These are phyloP conservation scores for Halictus ligatus DNA, from an alignment of 2,888 invertebrate species.

Conservation along the genomic window DNA sequence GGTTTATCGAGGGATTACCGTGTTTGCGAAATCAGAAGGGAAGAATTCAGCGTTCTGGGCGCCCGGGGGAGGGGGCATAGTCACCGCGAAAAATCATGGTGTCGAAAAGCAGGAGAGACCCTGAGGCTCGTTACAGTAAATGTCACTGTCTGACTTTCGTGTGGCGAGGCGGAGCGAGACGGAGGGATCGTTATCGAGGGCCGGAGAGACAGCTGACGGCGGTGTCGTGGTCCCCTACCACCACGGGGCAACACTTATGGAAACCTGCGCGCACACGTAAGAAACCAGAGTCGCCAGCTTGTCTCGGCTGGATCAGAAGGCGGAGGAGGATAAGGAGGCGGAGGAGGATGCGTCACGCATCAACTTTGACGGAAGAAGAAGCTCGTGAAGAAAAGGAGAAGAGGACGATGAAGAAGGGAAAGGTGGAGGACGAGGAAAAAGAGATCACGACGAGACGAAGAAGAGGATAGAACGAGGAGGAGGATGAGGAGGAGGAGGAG, in stretches of 20 bases:
- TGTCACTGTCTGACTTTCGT: constrained; percentile 53
- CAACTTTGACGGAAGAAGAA: constrained; percentile 69
- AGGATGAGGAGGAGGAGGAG: constrained; percentile 37
- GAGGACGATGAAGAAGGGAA: constrained; percentile 26
- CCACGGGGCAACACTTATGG: constrained; percentile 51
- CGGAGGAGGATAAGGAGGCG: constrained; percentile 57
- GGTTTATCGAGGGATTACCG: background rate
- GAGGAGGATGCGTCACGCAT: constrained; percentile 72
- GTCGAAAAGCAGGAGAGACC: constrained; percentile 55
- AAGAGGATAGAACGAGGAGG: constrained; percentile 22
- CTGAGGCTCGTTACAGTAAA: constrained; percentile 57
- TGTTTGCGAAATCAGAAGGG: background rate
- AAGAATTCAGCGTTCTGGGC: background rate
- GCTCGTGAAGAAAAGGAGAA: constrained; percentile 34
- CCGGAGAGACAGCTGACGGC: constrained; percentile 56
- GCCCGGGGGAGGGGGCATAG: background rate
- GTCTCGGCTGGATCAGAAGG: constrained; percentile 73
- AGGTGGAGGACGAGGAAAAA: constrained; percentile 27
- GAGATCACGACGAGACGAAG: constrained; percentile 21
- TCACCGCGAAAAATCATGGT: constrained; percentile 46
- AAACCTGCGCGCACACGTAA: constrained; percentile 65
- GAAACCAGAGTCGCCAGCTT: constrained; percentile 75
- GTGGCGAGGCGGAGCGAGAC: constrained; percentile 14
- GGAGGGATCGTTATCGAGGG: constrained; percentile 39
- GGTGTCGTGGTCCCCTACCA: constrained; percentile 35